Percentiles rank a stretch among this genome's conserved stretches.
phyloP scores from a whole-genome alignment of 2,888 invertebrate species.

The Drosophila acutilabella region DNA sequence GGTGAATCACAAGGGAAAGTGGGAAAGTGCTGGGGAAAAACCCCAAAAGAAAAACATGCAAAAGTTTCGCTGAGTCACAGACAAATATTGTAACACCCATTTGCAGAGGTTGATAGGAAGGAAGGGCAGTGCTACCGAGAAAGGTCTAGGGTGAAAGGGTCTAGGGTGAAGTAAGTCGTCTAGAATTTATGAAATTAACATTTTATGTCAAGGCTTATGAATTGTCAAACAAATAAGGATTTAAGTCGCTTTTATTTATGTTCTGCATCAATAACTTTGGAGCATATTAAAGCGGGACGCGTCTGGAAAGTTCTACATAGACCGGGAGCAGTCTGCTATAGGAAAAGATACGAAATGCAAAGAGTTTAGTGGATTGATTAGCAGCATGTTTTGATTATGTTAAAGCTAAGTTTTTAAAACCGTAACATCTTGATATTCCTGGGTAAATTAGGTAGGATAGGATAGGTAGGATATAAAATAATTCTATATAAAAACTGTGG shows the following conservation, averaged over 20 bases:
- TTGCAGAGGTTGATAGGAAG: background rate
- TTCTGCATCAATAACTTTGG: conserved; percentile 1
- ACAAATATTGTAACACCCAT: conserved; percentile 4
- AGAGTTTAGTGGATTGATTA: background rate
- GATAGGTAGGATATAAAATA: too few relatives aligned
- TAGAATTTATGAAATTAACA: conserved; percentile 19
- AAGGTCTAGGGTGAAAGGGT: background rate
- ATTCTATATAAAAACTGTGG: too few relatives aligned
- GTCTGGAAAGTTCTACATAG: conserved; percentile 8
- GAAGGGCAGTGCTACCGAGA: background rate
- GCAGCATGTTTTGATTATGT: too few relatives aligned
- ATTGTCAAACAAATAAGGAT: conserved; percentile 12
- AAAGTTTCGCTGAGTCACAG: conserved; percentile 46
- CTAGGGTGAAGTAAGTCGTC: background rate
- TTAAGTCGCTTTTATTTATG: background rate
- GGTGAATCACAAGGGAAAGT: conserved; percentile 40
- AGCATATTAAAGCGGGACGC: conserved; percentile 2
- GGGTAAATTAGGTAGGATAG: too few relatives aligned
- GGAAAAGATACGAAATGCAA: too few relatives aligned
- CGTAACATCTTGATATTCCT: too few relatives aligned
- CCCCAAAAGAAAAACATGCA: conserved; percentile 5
- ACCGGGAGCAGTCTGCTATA: background rate
- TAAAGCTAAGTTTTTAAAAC: too few relatives aligned
- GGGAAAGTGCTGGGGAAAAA: conserved; percentile 11
- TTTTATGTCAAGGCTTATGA: conserved; percentile 4